Percentiles rank a stretch among this genome's conserved stretches.
phyloP scores from a whole-genome alignment of 2,113 vertebrate genomes.

The Grallaria varia region DNA sequence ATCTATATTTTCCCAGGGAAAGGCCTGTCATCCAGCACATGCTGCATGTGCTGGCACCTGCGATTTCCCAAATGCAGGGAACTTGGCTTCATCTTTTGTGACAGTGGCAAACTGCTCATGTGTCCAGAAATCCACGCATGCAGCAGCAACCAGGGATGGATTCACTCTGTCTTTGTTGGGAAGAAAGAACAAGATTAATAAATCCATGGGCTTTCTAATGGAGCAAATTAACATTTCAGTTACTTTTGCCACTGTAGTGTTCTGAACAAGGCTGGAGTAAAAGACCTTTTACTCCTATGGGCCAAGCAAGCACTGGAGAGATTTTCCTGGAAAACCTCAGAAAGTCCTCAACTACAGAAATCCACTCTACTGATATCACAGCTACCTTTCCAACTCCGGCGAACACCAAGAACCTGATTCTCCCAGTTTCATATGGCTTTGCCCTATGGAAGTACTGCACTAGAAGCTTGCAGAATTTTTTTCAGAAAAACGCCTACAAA shows the following conservation, averaged over 20 bases:
- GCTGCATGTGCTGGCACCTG: not conserved
- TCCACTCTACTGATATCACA: not conserved
- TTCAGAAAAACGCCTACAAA: not conserved
- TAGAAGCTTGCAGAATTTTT: not conserved
- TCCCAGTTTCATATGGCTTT: not conserved
- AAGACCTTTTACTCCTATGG: not conserved
- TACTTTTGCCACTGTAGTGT: not conserved
- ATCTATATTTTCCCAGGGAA: not conserved
- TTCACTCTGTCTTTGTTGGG: not conserved
- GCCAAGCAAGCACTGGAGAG: not conserved
- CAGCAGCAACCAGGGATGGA: not conserved
- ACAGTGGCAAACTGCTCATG: not conserved
- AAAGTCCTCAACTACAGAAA: not conserved
- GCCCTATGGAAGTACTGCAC: not conserved
- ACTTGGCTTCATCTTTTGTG: not conserved
- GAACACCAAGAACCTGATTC: not conserved
- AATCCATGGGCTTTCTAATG: not conserved
- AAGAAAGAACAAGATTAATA: not conserved
- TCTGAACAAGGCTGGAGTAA: not conserved
- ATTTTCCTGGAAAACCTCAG: not conserved
- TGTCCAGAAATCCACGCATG: not conserved
- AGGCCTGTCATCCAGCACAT: not conserved
- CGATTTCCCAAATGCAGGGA: not conserved
- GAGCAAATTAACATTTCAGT: not conserved
- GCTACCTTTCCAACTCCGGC: not conserved